Evolutionary conservation across 2,113 vertebrate species (phyloP).

Genomic region (Myiozetetes cayanensis): DNA sequence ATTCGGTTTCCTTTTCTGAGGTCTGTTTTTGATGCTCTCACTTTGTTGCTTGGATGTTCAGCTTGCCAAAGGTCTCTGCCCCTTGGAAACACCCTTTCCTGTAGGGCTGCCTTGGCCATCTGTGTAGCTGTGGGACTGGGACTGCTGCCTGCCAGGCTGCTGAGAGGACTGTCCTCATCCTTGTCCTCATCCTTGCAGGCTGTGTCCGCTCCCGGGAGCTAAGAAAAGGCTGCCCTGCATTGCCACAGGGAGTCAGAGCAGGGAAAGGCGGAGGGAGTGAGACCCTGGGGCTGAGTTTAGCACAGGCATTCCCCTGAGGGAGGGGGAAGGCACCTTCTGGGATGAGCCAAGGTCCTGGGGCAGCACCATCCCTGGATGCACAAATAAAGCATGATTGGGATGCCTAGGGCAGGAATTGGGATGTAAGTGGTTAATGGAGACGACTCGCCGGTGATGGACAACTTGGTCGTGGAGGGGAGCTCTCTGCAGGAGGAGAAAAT

Average conservation of each 20-base stretch:
- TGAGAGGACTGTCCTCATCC: background rate
- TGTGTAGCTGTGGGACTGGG: background rate
- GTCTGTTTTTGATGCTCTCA: background rate
- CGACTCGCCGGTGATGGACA: background rate
- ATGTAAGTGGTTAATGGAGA: background rate
- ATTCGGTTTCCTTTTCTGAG: background rate
- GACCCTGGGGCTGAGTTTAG: background rate
- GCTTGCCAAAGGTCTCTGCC: background rate
- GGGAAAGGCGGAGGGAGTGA: background rate
- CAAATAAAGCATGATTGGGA: rapidly evolving
- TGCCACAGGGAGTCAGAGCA: background rate
- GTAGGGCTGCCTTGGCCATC: background rate
- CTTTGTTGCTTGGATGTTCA: background rate
- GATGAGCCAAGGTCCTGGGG: background rate
- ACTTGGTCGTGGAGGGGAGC: background rate
- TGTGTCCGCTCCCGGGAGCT: background rate
- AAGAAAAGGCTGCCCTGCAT: background rate
- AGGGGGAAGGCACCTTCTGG: background rate
- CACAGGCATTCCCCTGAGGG: rapidly evolving
- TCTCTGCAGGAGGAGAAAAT: background rate
- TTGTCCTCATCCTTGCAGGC: background rate
- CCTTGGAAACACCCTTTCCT: background rate
- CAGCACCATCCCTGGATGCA: background rate
- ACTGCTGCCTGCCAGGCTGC: rapidly evolving
- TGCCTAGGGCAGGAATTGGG: background rate